Evolutionary conservation across 2,888 invertebrate species (phyloP), one percentile per base, ranked within the genome.

Genomic region (Cryptus viduatorius): DNA sequence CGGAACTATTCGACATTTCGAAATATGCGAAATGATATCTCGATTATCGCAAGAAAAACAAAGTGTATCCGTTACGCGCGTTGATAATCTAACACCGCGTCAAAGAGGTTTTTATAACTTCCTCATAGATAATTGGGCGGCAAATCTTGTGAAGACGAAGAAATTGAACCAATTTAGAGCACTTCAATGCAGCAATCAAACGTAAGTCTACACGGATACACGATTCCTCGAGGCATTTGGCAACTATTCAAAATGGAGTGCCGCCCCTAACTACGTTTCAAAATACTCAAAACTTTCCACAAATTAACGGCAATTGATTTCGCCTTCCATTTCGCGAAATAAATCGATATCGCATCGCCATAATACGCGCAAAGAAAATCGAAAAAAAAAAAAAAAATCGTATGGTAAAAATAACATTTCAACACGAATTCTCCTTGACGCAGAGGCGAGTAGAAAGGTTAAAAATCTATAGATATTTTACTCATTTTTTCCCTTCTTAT

Each of bases 151-250:
- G 46, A 44, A 56, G 48, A n/a, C 19, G 37, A 42, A n/a, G 50
- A 48, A 73, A 61, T 61, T 61, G 72, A 42, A 71, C 44, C 61
- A 69, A 82, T 78, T 82, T 12, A 59, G 48, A 46, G 12, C 46
- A 64, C 48, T 71, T 46, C 50, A 50, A 76, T 31, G 48, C 48
- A 16, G 16, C 16, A 65, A 65, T 42, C 0, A 65, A 65, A 65
- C 16, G 37, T 16, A n/a, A 16, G 10, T 16, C 24, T 16, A 53
- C 76, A 24, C 44, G 7, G 7, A 50, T 50, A 37, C 10, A 76
- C 19, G 1, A 59, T 31, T 59, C 29, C 14, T 29, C 29, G 14
- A 12, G 59, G 4, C 24, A 59, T 59, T 59, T 10, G 24, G 59
- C 59, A 29, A 19, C 24, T 10, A 59, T 59, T 59, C 24, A 3